Base-by-base conservation (phyloP, 2,113 vertebrate genomes). In the Mugil cephalus region DNA sequence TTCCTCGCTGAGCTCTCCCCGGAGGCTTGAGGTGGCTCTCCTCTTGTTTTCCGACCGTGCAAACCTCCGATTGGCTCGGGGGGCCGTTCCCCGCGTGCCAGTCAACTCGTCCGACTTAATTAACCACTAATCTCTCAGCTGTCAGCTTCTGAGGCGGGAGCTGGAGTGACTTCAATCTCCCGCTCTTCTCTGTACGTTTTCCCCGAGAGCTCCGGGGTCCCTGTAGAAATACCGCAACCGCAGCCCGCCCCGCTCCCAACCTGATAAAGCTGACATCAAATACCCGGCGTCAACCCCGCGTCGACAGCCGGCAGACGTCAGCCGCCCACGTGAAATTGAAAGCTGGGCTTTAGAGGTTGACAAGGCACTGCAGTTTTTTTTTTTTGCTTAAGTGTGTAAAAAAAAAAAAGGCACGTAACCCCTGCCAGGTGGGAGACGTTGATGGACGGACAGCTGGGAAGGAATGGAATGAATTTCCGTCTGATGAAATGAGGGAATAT, bases 41-140 rank as follows among this genome's bases (percentile, higher is more conserved):
- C 54, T 85, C 63, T 72, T 77, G 54, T 77, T 80, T 74, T 69
- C 54, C 17, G 10, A 80, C 68, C 73, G 45, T 80, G 66, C 12
- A 7, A 48, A 79, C 74, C 70, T 34, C 40, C 40, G 73, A 88
- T 89, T 87, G 88, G 90, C 87, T 89, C 5, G 30, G 12, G 24
- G 85, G 87, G 79, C 66, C 58, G 79, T 79, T 76, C 71, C 63
- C 80, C 6, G 21, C 82, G 50, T 54, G 88, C 84, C 84, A 79
- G 58, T 88, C 85, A 89, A 82, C 58, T 85, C 78, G 72, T 70
- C 87, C 10, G 78, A 85, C 76, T 88, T 81, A 87, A 91, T 89
- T 83, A 89, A 89, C 86, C 87, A 83, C 87, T 90, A 90, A 92
- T 89, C 86, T 88, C 61, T 84, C 82, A 82, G 69, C 65, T 82